Percentiles rank a stretch among this genome's conserved stretches.
Conservation (phyloP, 2,113 vertebrate genomes). For the Tupaia chinensis region DNA sequence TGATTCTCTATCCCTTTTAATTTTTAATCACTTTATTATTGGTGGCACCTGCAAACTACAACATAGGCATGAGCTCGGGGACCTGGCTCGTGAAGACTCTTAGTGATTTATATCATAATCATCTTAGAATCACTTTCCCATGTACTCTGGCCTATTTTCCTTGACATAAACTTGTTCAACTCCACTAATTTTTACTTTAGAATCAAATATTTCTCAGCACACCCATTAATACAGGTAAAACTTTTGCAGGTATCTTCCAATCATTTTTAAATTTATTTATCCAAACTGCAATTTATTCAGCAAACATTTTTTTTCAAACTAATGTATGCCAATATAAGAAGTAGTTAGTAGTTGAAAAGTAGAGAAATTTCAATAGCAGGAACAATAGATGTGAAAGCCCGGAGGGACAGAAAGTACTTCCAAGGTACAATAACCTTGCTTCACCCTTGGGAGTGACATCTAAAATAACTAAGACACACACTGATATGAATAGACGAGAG, state of each 20-base stretch:
- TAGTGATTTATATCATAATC: slow-evolving; percentile 3
- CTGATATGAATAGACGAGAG: background rate
- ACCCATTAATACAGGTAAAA: background rate
- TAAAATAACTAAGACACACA: slow-evolving; percentile 34
- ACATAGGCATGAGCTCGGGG: background rate
- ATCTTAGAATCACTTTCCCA: slow-evolving; percentile 6
- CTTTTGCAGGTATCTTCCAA: background rate
- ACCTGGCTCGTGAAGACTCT: background rate
- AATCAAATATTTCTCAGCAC: background rate
- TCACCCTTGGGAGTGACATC: background rate
- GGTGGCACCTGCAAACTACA: background rate
- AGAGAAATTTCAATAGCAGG: background rate
- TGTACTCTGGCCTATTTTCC: background rate
- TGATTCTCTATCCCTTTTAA: background rate
- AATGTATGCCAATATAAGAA: background rate
- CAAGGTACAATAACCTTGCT: background rate
- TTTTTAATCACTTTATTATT: slow-evolving; percentile 43
- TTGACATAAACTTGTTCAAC: slow-evolving; percentile 29
- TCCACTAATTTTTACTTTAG: background rate
- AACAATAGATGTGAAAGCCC: background rate
- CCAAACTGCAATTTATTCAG: background rate
- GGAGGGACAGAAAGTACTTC: background rate
- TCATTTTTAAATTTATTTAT: background rate
- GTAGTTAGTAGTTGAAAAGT: background rate
- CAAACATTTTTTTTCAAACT: background rate